Conservation (phyloP, 92 coral and sea anemone species). For the Desmophyllum pertusum region DNA sequence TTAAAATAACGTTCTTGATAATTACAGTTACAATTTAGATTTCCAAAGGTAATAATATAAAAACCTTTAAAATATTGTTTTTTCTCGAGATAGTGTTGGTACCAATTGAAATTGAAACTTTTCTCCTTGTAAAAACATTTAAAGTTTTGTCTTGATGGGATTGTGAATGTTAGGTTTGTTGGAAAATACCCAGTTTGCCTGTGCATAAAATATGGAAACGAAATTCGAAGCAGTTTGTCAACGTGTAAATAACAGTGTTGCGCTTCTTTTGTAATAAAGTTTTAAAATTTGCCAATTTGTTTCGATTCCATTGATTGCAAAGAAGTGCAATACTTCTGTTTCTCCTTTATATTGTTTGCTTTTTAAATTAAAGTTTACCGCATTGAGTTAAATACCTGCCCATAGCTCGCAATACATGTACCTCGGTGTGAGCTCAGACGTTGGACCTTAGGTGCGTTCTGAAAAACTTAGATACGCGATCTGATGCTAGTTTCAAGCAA, state of each 20-base stretch:
- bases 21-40: slow-evolving; percentile 2
- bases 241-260: slow-evolving; percentile 18
- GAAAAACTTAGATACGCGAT: too few relatives aligned
- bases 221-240: not conserved
- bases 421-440: not conserved
- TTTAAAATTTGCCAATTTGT: not conserved
- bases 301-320: not conserved
- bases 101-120: not conserved
- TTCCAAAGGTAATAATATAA: not conserved
- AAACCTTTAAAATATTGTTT: not conserved
- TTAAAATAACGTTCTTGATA: not conserved
- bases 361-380: too few relatives aligned
- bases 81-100: not conserved
- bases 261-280: slow-evolving; percentile 10
- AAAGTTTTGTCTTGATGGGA: not conserved
- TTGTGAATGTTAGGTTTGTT: too few relatives aligned
- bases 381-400: too few relatives aligned
- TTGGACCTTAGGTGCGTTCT: too few relatives aligned
- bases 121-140: not conserved
- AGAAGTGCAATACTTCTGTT: not conserved
- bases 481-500: too few relatives aligned
- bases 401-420: too few relatives aligned
- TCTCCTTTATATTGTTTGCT: not conserved
- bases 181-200: not conserved
- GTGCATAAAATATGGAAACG: not conserved